Percentiles rank a stretch among this genome's conserved stretches.
phyloP scores from a whole-genome alignment of 1,140 invertebrate genomes.

The Antheraea mylitta region DNA sequence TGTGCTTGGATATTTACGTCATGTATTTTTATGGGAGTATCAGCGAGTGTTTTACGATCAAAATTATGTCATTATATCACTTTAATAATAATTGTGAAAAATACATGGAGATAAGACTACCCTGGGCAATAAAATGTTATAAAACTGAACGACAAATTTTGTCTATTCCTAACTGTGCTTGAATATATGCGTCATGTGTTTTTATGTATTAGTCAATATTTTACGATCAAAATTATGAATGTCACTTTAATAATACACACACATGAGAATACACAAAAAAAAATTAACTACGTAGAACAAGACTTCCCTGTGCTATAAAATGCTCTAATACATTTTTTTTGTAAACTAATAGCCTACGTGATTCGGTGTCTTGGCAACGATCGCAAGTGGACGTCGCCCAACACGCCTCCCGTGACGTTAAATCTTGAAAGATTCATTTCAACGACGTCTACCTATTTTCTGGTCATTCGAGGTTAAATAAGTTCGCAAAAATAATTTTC shows the following conservation, averaged over 20 bases:
- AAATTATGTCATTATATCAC: neutral
- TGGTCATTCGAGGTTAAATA: neutral
- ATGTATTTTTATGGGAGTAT: too few relatives aligned
- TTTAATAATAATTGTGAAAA: too few relatives aligned
- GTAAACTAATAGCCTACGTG: conserved; percentile 1
- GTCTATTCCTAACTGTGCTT: neutral
- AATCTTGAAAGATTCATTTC: conserved; percentile 12
- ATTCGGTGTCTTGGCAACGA: conserved; percentile 28
- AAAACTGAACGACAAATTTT: neutral
- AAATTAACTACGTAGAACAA: neutral
- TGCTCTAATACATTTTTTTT: neutral
- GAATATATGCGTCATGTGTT: neutral
- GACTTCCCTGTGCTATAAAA: neutral
- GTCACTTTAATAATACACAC: neutral
- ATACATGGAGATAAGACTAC: neutral
- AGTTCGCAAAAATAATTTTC: neutral
- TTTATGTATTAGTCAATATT: neutral
- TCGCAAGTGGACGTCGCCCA: conserved; percentile 31
- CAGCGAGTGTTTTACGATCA: too few relatives aligned
- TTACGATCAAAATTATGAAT: neutral
- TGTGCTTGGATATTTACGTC: neutral
- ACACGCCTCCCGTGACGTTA: conserved; percentile 41
- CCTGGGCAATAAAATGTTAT: too few relatives aligned
- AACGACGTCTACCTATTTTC: conserved; percentile 3
- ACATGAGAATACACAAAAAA: neutral